A percentile compares a stretch with the other conserved stretches of the same genome.
Evolutionary conservation across 2,888 invertebrate species (phyloP).

Genomic region (Sisyra terminalis): DNA sequence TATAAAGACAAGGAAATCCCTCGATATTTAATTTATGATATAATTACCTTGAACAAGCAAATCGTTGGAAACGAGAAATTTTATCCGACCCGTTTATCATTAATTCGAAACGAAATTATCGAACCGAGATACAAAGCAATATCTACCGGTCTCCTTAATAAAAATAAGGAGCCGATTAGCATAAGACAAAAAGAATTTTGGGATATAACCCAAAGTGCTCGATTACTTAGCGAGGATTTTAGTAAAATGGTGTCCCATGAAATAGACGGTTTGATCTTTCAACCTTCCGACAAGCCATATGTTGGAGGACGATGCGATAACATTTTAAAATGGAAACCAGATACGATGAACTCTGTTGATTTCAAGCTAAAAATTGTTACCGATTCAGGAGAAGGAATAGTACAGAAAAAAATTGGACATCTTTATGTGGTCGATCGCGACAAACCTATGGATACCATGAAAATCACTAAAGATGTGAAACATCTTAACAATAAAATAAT

Average conservation of each 20-base stretch:
- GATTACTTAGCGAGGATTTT: slow-evolving; percentile 70
- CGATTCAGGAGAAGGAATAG: slow-evolving; percentile 51
- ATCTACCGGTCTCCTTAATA: slow-evolving; percentile 53
- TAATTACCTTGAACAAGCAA: slow-evolving; percentile 64
- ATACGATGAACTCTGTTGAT: slow-evolving; percentile 87
- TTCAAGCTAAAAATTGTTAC: slow-evolving; percentile 72
- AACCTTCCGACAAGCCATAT: slow-evolving; percentile 81
- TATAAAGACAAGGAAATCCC: slow-evolving; percentile 59
- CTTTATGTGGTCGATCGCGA: slow-evolving; percentile 64
- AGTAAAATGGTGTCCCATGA: slow-evolving; percentile 74
- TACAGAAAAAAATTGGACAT: slow-evolving; percentile 49
- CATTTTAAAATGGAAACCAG: slow-evolving; percentile 96
- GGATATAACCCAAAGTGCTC: slow-evolving; percentile 55
- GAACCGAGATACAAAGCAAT: slow-evolving; percentile 61
- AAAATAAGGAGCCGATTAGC: slow-evolving; percentile 73
- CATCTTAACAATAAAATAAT: slow-evolving; percentile 85
- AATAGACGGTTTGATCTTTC: slow-evolving; percentile 96
- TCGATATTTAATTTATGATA: slow-evolving; percentile 88
- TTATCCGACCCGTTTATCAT: slow-evolving; percentile 52
- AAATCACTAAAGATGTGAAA: slow-evolving; percentile 59
- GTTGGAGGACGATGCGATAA: slow-evolving; percentile 62
- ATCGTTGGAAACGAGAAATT: slow-evolving; percentile 67
- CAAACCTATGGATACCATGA: slow-evolving; percentile 53
- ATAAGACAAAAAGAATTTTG: slow-evolving; percentile 85
- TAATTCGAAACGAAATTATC: slow-evolving; percentile 59